These are phyloP conservation scores for Hemicrepidius hirtus DNA, from an alignment of 2,888 invertebrate species.

Conservation along the genomic window DNA sequence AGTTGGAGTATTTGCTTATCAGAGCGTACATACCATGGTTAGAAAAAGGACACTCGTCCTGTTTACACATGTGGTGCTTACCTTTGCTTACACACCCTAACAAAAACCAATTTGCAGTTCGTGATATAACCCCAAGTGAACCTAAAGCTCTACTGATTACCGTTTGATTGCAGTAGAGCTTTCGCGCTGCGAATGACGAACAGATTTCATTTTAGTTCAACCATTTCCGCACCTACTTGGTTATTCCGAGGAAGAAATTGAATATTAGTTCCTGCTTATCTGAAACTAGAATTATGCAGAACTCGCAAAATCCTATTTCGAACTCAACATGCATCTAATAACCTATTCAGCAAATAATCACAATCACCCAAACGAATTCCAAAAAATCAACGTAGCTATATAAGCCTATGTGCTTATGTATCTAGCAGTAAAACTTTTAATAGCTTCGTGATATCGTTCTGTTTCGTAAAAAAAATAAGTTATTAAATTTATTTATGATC, in stretches of 20 bases:
- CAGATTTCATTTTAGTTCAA: neutral
- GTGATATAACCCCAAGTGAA: conserved; percentile 13
- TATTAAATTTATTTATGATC: no score
- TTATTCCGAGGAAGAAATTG: conserved; percentile 2
- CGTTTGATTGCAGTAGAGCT: conserved; percentile 1
- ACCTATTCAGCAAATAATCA: neutral
- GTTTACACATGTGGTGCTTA: neutral
- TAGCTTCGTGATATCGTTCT: neutral
- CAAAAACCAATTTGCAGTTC: conserved; percentile 19
- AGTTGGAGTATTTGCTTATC: no score
- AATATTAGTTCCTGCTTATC: conserved; percentile 1
- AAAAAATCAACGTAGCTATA: conserved; percentile 8
- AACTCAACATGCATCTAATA: conserved; percentile 9
- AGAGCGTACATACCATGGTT: no score
- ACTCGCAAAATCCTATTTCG: neutral
- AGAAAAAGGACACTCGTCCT: no score
- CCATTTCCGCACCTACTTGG: neutral
- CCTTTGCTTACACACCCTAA: neutral
- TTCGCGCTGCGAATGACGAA: conserved; percentile 1
- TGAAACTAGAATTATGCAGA: neutral
- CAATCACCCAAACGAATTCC: neutral
- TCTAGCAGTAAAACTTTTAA: conserved; percentile 2
- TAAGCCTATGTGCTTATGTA: neutral
- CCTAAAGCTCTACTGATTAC: conserved; percentile 7
- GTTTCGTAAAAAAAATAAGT: no score